Conservation (phyloP, 30 jellyfish, hydroid and myxozoan genomes). For the Aurelia aurita complex sp. Pacific region DNA sequence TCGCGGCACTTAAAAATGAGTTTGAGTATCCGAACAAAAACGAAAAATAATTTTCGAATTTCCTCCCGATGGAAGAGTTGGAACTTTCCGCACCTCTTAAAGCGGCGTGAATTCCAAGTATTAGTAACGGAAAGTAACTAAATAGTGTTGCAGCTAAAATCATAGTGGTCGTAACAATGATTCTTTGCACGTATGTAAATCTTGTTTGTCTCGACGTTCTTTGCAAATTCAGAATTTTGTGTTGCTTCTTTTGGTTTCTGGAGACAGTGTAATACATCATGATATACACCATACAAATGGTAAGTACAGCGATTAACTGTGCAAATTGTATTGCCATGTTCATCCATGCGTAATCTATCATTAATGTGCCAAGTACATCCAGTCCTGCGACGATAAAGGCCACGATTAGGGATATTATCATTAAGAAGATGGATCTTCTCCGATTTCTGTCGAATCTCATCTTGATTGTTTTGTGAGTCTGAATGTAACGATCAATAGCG, state of each 20-base stretch:
- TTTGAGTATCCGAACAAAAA: slow-evolving; percentile 50
- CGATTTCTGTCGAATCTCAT: slow-evolving; percentile 25
- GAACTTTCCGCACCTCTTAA: background rate
- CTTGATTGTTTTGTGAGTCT: slow-evolving; percentile 34
- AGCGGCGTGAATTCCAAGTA: slow-evolving; percentile 36
- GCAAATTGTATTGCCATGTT: slow-evolving; percentile 57
- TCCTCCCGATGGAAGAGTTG: slow-evolving; percentile 15
- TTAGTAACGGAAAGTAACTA: slow-evolving; percentile 52
- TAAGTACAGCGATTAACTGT: slow-evolving; percentile 24
- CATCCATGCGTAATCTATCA: slow-evolving; percentile 42
- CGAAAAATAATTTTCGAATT: slow-evolving; percentile 42
- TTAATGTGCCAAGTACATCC: slow-evolving; percentile 56
- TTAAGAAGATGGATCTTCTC: background rate
- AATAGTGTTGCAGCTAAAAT: slow-evolving; percentile 29
- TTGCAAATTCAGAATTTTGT: background rate
- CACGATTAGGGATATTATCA: slow-evolving; percentile 14
- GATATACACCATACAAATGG: slow-evolving; percentile 29
- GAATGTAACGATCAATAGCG: slow-evolving; percentile 45
- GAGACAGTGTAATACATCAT: slow-evolving; percentile 50
- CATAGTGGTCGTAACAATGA: slow-evolving; percentile 38
- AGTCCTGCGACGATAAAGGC: slow-evolving; percentile 11
- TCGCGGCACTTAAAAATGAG: slow-evolving; percentile 49
- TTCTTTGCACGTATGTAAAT: slow-evolving; percentile 38
- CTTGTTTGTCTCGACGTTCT: slow-evolving; percentile 1
- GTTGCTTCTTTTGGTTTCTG: slow-evolving; percentile 13